A percentile compares a stretch with the other conserved stretches of the same genome.
phyloP scores from a whole-genome alignment of 2,113 vertebrate species.

The Furnarius figulus region DNA sequence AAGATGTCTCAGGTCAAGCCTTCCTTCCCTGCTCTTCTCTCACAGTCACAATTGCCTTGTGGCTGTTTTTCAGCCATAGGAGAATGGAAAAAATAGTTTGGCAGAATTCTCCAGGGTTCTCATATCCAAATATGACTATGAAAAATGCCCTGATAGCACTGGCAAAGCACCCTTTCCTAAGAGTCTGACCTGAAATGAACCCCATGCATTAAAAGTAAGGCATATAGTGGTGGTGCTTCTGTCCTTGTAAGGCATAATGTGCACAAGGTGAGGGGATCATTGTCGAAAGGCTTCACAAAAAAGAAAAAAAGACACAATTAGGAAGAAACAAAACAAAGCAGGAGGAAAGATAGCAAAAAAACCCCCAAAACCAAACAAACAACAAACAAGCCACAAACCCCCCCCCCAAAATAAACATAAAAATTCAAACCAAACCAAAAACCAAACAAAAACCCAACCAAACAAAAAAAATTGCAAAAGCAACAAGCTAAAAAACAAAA shows the following conservation, averaged over 20 bases:
- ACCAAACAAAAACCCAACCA: too few relatives aligned
- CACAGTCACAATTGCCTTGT: background rate
- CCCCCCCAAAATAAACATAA: too few relatives aligned
- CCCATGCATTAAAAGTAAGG: background rate
- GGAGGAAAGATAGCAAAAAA: background rate
- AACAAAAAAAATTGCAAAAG: too few relatives aligned
- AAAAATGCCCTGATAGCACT: background rate
- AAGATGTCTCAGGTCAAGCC: background rate
- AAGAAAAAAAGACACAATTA: background rate
- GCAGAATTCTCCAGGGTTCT: background rate
- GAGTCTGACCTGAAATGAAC: background rate
- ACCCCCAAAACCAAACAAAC: too few relatives aligned
- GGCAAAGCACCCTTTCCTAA: background rate
- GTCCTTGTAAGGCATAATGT: background rate
- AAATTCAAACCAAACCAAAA: too few relatives aligned
- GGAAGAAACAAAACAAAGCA: background rate
- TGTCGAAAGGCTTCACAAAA: background rate
- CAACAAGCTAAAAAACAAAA: too few relatives aligned
- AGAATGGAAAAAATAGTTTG: background rate
- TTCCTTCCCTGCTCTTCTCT: background rate
- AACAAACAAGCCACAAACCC: too few relatives aligned
- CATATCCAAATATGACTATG: background rate
- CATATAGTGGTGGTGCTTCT: accelerated
- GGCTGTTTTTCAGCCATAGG: background rate
- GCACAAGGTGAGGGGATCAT: background rate